A percentile compares a stretch with the other conserved stretches of the same genome.
Evolutionary conservation across 2,797 vertebrate genomes (phyloP).

Genomic region (Phyllotis vaccarum): DNA sequence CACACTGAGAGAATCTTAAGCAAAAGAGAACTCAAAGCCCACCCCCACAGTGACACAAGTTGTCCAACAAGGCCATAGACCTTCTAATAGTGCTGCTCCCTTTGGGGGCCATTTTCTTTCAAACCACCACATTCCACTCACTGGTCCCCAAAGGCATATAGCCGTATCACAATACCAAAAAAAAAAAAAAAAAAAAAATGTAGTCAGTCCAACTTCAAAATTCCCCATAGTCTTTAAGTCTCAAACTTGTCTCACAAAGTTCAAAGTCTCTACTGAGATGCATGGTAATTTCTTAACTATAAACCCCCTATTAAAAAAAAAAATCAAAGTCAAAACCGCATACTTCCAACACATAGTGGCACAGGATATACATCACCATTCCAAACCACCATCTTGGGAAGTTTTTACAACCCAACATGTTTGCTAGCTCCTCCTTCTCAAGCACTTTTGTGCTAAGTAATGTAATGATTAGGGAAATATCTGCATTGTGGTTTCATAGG

Average conservation of each 20-base stretch:
- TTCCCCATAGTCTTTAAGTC: background rate
- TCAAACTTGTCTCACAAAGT: background rate
- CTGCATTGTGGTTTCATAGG: background rate
- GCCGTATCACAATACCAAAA: background rate
- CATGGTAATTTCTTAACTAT: background rate
- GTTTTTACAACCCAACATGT: background rate
- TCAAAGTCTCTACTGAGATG: background rate
- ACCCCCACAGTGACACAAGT: background rate
- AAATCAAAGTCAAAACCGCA: background rate
- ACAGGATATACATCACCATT: background rate
- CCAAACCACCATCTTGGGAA: fast-evolving
- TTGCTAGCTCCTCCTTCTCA: background rate
- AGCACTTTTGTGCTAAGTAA: background rate
- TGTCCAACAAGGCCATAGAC: background rate
- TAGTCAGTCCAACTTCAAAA: background rate
- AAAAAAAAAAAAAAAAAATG: too few species aligned
- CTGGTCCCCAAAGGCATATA: background rate
- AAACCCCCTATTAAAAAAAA: background rate
- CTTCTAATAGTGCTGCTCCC: background rate
- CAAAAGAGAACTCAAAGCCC: background rate
- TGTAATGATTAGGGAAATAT: background rate
- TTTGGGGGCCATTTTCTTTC: background rate
- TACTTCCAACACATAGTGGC: background rate
- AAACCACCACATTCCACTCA: background rate
- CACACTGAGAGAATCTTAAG: background rate